Percentiles rank a stretch among this genome's conserved stretches.
These are phyloP conservation scores for Salmo trutta DNA, from an alignment of 2,797 vertebrate genomes.

Conservation along the genomic window DNA sequence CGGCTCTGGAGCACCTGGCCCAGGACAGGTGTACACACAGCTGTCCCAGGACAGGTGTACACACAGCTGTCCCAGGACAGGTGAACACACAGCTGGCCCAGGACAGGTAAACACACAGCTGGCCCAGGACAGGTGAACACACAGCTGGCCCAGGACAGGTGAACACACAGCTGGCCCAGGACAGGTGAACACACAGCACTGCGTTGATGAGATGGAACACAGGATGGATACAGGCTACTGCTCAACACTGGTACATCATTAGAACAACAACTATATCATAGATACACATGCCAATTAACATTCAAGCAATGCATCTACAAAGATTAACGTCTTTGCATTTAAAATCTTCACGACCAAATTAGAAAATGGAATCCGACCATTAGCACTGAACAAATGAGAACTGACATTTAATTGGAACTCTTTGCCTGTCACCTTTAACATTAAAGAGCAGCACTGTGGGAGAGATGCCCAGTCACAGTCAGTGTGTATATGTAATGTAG, in stretches of 20 bases:
- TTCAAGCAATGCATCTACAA: too few relatives aligned
- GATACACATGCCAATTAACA: not conserved
- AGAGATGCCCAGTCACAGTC: not conserved
- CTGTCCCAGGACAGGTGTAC: not conserved
- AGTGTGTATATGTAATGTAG: not conserved
- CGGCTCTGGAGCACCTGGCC: not conserved
- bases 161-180: too few relatives aligned
- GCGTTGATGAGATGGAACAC: not conserved
- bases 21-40: not conserved
- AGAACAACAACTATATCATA: not conserved
- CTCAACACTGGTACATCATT: not conserved
- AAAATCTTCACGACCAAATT: not conserved
- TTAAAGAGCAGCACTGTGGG: not conserved
- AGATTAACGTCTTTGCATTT: not conserved
- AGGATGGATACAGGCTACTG: not conserved
- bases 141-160: too few relatives aligned
- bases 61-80: not conserved
- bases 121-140: too few relatives aligned
- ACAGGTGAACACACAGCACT: too few relatives aligned
- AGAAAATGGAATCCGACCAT: not conserved
- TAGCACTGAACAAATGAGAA: not conserved
- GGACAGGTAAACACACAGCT: too few relatives aligned
- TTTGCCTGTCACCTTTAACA: conserved; percentile 8
- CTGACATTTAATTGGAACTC: not conserved
- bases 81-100: not conserved